These are phyloP conservation scores for Pangasianodon gigas DNA, from an alignment of 2,113 vertebrate genomes.

Conservation along the genomic window DNA sequence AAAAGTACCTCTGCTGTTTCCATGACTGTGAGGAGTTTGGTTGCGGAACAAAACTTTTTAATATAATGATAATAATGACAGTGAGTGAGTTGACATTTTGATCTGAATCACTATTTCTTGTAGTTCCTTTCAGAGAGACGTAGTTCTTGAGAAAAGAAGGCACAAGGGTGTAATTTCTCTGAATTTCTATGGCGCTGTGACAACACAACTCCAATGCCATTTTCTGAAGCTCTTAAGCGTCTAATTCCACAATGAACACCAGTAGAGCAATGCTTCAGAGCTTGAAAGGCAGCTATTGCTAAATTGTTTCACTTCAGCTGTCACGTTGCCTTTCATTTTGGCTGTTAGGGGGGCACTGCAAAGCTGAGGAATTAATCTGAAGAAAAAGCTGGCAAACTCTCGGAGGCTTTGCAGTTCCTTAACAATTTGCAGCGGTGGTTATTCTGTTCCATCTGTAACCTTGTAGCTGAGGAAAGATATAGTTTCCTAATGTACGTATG, in stretches of 20 bases:
- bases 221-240: not conserved
- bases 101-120: not conserved
- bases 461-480: not conserved
- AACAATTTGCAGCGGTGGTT: not conserved
- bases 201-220: not conserved
- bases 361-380: not conserved
- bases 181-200: not conserved
- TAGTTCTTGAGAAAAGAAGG: not conserved
- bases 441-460: not conserved
- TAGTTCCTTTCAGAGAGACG: not conserved
- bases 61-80: not conserved
- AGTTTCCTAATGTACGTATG: too few relatives aligned
- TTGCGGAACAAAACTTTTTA: not conserved
- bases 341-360: not conserved
- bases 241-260: not conserved
- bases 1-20: not conserved
- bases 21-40: not conserved
- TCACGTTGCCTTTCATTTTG: not conserved
- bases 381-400: not conserved
- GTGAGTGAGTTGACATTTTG: not conserved
- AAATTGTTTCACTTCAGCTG: not conserved
- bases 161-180: not conserved
- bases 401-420: not conserved
- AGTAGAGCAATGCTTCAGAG: not conserved
- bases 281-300: not conserved